These are phyloP conservation scores for Echinarachnius parma DNA, from an alignment of 53 echinoderm and acorn worm species.

Conservation along the genomic window DNA sequence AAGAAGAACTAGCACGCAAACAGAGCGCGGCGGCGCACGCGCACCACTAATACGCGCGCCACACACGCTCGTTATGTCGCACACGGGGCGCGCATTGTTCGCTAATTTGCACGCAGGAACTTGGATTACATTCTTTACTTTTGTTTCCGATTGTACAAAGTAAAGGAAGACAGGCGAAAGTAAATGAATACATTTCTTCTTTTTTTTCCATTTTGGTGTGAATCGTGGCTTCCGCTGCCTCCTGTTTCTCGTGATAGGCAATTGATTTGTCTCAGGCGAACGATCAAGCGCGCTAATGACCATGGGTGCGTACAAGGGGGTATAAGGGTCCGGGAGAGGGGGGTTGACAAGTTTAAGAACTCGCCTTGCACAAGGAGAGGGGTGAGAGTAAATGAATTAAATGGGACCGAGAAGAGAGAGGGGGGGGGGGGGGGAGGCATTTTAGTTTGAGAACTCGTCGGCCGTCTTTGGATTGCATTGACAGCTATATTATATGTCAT, in stretches of 20 bases:
- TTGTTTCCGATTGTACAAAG: no score
- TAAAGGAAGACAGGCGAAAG: no score
- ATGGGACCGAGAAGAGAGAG: neutral
- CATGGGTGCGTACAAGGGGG: conserved; percentile 9
- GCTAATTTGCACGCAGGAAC: conserved; percentile 26
- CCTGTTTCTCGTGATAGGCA: conserved; percentile 48
- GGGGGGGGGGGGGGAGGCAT: neutral
- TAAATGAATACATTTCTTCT: no score
- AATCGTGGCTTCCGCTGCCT: conserved; percentile 37
- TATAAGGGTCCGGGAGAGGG: no score
- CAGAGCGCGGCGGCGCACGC: no score
- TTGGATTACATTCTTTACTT: conserved; percentile 40
- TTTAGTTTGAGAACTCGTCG: conserved; percentile 2
- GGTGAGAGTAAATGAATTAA: neutral
- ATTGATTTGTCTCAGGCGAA: conserved; percentile 46
- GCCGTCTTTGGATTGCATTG: conserved; percentile 15
- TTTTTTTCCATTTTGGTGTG: no score
- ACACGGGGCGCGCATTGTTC: conserved; percentile 50
- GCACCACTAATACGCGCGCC: conserved; percentile 35
- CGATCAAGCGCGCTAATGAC: conserved; percentile 49
- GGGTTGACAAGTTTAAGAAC: no score
- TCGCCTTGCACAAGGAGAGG: no score
- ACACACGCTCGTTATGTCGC: conserved; percentile 23
- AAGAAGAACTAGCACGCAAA: no score
- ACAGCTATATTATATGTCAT: conserved; percentile 46